Conservation (phyloP, 2,797 vertebrate genomes). For the Propithecus perrieri region DNA sequence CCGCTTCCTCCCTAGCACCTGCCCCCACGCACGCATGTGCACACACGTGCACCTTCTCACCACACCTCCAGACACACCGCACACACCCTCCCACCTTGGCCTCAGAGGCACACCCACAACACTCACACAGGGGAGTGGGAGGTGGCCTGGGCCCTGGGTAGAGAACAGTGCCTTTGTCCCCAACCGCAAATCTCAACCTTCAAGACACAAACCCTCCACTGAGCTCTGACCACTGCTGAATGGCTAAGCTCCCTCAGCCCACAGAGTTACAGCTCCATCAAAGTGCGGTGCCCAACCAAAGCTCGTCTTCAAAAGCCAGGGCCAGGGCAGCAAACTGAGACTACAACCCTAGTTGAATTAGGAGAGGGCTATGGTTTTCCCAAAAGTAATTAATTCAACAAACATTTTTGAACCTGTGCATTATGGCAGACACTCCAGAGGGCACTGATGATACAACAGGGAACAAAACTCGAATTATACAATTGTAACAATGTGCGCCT, state of each 20-base stretch:
- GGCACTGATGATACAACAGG: not conserved
- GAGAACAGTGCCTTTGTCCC: not conserved
- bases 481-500: not conserved
- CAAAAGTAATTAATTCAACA: not conserved
- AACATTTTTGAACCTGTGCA: not conserved
- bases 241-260: not conserved
- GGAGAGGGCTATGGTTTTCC: not conserved
- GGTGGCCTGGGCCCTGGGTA: not conserved
- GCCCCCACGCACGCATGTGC: no score
- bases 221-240: not conserved
- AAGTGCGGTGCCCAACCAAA: not conserved
- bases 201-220: not conserved
- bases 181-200: not conserved
- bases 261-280: accelerated
- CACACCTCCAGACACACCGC: not conserved
- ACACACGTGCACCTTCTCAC: not conserved
- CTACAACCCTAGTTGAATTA: not conserved
- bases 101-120: not conserved
- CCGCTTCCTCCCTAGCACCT: not conserved
- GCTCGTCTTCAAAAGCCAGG: not conserved
- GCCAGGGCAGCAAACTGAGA: not conserved
- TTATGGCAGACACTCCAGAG: not conserved
- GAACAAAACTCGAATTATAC: not conserved
- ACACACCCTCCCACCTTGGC: not conserved
- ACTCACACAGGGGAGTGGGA: not conserved